A percentile compares a stretch with the other conserved stretches of the same genome.
Conservation (phyloP, 2,797 vertebrate genomes). For the Labeo calbasu region DNA sequence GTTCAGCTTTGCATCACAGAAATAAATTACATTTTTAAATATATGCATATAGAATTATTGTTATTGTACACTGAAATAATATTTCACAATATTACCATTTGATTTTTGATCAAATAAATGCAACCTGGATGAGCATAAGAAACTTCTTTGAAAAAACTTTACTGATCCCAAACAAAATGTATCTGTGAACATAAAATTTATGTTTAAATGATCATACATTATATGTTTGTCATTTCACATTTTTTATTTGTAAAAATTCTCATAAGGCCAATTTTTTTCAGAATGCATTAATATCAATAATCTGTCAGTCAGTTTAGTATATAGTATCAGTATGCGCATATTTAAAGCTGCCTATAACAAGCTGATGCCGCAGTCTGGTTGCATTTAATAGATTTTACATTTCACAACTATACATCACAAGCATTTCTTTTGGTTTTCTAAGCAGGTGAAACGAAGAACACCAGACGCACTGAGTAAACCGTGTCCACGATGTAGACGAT, state of each 20-base stretch:
- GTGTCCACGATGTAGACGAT: constrained; percentile 84
- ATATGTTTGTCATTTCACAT: background rate
- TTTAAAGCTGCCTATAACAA: background rate
- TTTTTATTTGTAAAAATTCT: background rate
- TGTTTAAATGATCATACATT: background rate
- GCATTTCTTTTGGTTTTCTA: constrained; percentile 53
- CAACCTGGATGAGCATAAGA: too few species aligned
- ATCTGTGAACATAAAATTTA: background rate
- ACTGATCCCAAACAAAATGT: too few species aligned
- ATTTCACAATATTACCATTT: too few species aligned
- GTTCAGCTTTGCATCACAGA: too few species aligned
- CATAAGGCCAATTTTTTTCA: background rate
- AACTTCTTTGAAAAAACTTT: too few species aligned
- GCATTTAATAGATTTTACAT: background rate
- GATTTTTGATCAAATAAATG: too few species aligned
- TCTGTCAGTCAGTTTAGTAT: background rate
- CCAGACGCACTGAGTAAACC: constrained; percentile 80
- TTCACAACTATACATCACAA: background rate
- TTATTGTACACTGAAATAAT: too few species aligned
- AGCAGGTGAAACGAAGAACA: constrained; percentile 72
- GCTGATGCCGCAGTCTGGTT: background rate
- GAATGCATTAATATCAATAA: background rate
- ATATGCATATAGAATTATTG: too few species aligned
- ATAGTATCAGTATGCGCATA: background rate
- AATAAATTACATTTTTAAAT: too few species aligned